Conservation (phyloP, 2,888 invertebrate genomes). For the Stenotaenia linearis region DNA sequence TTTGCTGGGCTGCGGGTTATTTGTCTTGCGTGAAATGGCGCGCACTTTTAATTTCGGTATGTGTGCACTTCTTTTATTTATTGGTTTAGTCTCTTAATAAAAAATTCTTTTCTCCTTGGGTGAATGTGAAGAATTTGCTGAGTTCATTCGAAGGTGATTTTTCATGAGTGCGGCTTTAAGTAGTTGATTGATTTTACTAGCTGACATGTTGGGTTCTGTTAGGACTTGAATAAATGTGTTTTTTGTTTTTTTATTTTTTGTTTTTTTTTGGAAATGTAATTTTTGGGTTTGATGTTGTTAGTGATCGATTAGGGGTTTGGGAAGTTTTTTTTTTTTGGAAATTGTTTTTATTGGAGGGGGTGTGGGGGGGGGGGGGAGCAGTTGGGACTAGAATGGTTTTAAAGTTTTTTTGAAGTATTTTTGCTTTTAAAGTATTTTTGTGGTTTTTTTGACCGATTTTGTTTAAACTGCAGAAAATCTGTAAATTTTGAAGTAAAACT, state of each 20-base stretch:
- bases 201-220: background rate
- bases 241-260: background rate
- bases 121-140: background rate
- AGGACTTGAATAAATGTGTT: background rate
- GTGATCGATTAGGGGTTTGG: no score
- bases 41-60: background rate
- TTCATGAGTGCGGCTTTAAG: background rate
- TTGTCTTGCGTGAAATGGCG: background rate
- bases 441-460: no score
- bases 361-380: no score
- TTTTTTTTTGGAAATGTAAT: background rate
- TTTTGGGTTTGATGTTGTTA: no score
- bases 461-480: no score
- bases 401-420: no score
- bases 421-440: no score
- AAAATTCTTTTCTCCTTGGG: background rate
- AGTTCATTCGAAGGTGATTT: slow-evolving; percentile 4
- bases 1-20: background rate
- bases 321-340: no score
- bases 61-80: background rate
- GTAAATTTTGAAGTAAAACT: no score
- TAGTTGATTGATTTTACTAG: background rate
- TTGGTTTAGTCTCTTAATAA: background rate
- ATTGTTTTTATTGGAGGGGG: no score
- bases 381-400: no score